Percentiles rank a stretch among this genome's conserved stretches.
Conservation (phyloP, 2,888 invertebrate genomes). For the Scaptomyza parva region DNA sequence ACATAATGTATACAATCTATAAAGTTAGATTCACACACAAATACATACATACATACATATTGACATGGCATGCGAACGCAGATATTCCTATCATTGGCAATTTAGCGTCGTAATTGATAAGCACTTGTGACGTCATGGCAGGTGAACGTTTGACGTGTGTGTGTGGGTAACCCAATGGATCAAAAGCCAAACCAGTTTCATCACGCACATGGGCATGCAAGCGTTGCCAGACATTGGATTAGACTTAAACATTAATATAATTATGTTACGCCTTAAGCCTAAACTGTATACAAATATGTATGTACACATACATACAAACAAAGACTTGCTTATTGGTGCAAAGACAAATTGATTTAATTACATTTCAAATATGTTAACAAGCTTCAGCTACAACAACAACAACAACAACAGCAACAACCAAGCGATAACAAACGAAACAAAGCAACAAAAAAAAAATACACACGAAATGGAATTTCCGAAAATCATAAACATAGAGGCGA, state of each 20-base stretch:
- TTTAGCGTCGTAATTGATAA: constrained; percentile 47
- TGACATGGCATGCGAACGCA: not conserved
- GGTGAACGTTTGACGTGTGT: constrained; percentile 23
- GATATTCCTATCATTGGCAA: constrained; percentile 28
- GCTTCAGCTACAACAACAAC: constrained; percentile 34
- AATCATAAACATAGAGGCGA: constrained; percentile 69
- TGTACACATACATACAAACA: not conserved
- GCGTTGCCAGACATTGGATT: constrained; percentile 52
- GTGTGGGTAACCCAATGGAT: constrained; percentile 24
- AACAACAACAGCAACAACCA: constrained; percentile 17
- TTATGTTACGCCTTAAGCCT: constrained; percentile 37
- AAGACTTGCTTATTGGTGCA: constrained; percentile 43
- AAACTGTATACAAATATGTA: not conserved
- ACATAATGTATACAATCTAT: too few relatives aligned
- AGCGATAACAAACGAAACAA: constrained; percentile 56
- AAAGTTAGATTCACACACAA: not conserved
- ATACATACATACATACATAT: not conserved
- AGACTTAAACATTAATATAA: constrained; percentile 44
- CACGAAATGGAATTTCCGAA: constrained; percentile 75
- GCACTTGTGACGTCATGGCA: constrained; percentile 55
- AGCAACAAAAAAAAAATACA: constrained; percentile 55
- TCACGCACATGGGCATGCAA: constrained; percentile 43
- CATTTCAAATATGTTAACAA: constrained; percentile 62
- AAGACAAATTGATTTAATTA: constrained; percentile 67
- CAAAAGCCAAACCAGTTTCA: constrained; percentile 50